Conservation (phyloP, 2,888 invertebrate species). For the Machimus atricapillus region DNA sequence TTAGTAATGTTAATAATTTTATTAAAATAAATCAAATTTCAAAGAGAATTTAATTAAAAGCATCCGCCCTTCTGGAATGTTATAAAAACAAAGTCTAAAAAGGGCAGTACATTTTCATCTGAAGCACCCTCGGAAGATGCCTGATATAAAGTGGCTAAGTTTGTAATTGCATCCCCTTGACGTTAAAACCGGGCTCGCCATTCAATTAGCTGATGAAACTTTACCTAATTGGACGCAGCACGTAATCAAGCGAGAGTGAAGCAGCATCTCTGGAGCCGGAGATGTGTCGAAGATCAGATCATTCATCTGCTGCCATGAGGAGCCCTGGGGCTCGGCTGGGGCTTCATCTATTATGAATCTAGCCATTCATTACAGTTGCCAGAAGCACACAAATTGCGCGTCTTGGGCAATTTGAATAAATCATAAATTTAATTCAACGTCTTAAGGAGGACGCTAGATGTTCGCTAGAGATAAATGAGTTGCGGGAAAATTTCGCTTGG, state of each 20-base stretch:
- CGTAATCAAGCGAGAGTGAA: neutral
- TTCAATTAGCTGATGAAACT: slow-evolving; percentile 16
- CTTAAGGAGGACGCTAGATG: neutral
- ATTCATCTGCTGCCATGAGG: neutral
- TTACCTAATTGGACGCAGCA: slow-evolving; percentile 7
- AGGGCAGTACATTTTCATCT: neutral
- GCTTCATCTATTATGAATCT: slow-evolving; percentile 13
- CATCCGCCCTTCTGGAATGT: neutral
- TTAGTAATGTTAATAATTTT: neutral
- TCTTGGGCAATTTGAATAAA: slow-evolving; percentile 33
- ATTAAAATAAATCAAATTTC: neutral
- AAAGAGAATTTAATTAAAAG: neutral
- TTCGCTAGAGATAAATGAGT: slow-evolving; percentile 14
- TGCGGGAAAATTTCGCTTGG: neutral
- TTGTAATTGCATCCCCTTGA: slow-evolving; percentile 8
- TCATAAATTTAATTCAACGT: slow-evolving; percentile 28
- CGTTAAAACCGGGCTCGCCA: neutral
- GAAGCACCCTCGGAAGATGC: neutral
- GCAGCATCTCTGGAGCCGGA: neutral
- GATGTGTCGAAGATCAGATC: neutral
- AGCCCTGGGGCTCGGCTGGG: neutral
- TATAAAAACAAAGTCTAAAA: neutral
- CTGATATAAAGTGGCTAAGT: slow-evolving; percentile 5
- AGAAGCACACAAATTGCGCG: slow-evolving; percentile 7
- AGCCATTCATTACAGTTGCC: slow-evolving; percentile 23